These are phyloP conservation scores for Galerucella pusilla DNA, from an alignment of 2,888 invertebrate species.

Conservation along the genomic window DNA sequence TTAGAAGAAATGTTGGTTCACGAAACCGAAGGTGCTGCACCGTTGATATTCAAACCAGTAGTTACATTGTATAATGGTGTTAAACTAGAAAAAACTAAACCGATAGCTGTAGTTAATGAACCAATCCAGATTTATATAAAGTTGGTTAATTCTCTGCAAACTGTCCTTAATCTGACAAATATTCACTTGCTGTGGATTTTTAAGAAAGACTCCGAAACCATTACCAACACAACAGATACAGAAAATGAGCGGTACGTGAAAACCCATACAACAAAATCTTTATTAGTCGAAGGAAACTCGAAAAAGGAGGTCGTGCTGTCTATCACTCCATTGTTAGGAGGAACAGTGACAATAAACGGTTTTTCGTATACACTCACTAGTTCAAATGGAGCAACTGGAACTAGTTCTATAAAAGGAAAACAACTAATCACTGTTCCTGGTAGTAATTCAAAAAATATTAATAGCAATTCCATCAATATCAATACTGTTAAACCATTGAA, in stretches of 20 bases:
- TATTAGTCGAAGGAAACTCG: conserved; percentile 70
- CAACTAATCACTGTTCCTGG: conserved; percentile 67
- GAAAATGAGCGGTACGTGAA: conserved; percentile 65
- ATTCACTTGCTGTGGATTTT: conserved; percentile 81
- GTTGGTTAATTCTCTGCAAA: conserved; percentile 80
- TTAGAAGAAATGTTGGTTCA: conserved; percentile 83
- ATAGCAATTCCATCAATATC: conserved; percentile 61
- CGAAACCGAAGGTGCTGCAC: conserved; percentile 74
- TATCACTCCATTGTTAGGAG: conserved; percentile 79
- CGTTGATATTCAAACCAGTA: conserved; percentile 83
- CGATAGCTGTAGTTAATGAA: conserved; percentile 82
- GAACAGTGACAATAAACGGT: conserved; percentile 79
- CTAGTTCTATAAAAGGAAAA: conserved; percentile 71
- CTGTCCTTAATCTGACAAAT: conserved; percentile 76
- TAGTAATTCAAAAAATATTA: conserved; percentile 40
- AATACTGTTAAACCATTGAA: conserved; percentile 73
- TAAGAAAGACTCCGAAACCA: conserved; percentile 62
- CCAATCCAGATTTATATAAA: conserved; percentile 83
- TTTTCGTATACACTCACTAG: conserved; percentile 65
- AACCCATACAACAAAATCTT: conserved; percentile 69
- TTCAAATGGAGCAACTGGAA: conserved; percentile 56
- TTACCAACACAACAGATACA: conserved; percentile 61
- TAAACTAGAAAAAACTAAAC: conserved; percentile 73
- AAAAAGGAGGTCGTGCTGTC: conserved; percentile 76
- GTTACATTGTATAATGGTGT: conserved; percentile 77